Base-by-base conservation (phyloP, 2,888 invertebrate species). In the Synanthedon myopaeformis region DNA sequence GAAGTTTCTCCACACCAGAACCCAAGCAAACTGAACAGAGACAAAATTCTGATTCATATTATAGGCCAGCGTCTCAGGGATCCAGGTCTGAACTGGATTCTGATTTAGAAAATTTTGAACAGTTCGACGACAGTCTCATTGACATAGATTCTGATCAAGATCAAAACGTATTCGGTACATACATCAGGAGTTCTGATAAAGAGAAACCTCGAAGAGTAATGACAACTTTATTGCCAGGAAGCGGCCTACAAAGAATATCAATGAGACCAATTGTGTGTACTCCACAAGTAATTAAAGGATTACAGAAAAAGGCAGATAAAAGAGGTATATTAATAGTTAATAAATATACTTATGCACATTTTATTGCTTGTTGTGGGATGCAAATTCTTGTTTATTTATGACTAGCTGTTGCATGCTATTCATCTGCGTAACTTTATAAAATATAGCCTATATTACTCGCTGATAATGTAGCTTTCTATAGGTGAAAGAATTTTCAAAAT, bases 91-190 rank as follows among this genome's bases (percentile, higher is more conserved):
- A 86, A 59, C 58, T 86, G 11, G 86, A 87, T 55, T 79, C 82
- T 0, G 87, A 87, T 63, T 70, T 82, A 17, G 85, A 86, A 52
- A 82, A 79, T 53, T 85, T 80, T 55, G 86, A 86, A 57, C 79
- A 79, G 54, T 83, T 86, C 45, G 83, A 84, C 55, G 85, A 85
- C 54, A 74, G 76, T 49, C 77, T 86, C 23, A 66, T 87, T n/a
- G 86, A 87, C 58, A 82, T 85, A 42, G 86, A 87, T 54, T 81
- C 80, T 10, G 85, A 85, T 57, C 73, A 78, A 49, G 83, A 84
- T 42, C 77, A 78, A 2, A 63, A 67, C 42, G 55, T 71, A 4
- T 69, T 78, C 19, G 70, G 72, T 17, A 72, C 74, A 28, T 80
- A 76, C 56, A 66, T 72, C 53, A 71, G 64, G 53, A 79, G 74